Conservation (phyloP, 2,888 invertebrate species). For the Rhyacophila evoluta region DNA sequence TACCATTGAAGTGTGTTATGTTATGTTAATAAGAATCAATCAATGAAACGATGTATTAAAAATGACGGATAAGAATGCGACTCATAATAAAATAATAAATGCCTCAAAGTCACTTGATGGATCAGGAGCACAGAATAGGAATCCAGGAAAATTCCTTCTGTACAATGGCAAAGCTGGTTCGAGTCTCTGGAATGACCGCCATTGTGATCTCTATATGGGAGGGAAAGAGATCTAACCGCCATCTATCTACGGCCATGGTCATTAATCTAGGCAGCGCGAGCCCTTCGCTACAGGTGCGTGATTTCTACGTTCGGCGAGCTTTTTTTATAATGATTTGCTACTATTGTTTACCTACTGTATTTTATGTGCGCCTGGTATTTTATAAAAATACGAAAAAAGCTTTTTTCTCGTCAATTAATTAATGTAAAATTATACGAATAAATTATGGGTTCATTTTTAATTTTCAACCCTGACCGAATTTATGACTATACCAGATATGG, state of each 20-base stretch:
- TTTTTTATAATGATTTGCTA: constrained; percentile 1
- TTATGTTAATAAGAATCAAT: not conserved
- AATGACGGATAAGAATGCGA: not conserved
- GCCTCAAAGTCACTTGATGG: constrained; percentile 30
- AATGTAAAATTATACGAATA: too few species aligned
- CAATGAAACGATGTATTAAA: not conserved
- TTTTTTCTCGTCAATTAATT: too few species aligned
- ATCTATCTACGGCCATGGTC: constrained; percentile 34
- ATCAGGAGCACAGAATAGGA: constrained; percentile 37
- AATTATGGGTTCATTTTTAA: too few species aligned
- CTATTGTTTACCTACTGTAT: not conserved
- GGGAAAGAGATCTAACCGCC: constrained; percentile 11
- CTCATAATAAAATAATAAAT: not conserved
- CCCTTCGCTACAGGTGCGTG: constrained; percentile 26
- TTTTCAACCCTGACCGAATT: too few species aligned
- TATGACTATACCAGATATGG: too few species aligned
- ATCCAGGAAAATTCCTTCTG: not conserved
- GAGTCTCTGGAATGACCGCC: constrained; percentile 38
- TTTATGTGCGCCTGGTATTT: not conserved
- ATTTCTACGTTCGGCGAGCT: not conserved
- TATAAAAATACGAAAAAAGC: not conserved
- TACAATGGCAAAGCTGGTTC: not conserved
- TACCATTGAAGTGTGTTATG: not conserved
- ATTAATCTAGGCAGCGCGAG: constrained; percentile 37
- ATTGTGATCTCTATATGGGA: constrained; percentile 51